Evolutionary conservation across 2,797 vertebrate genomes (phyloP).

Genomic region (Gallinago stenura): DNA sequence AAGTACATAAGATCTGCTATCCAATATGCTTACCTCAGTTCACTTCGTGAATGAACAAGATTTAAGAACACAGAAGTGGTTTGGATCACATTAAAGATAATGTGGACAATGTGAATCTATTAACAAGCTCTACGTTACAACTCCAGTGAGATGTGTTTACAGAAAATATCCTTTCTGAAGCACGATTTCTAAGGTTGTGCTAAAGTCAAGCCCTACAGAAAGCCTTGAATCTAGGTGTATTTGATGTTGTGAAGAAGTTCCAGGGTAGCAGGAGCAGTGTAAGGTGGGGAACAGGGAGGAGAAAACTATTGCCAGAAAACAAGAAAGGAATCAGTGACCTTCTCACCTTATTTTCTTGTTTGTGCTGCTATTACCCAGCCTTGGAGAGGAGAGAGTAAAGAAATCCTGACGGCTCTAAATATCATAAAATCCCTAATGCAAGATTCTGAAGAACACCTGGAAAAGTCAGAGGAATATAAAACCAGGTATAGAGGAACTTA

Average conservation of each 20-base stretch:
- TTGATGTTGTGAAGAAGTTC: not conserved
- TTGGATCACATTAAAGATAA: not conserved
- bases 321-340: not conserved
- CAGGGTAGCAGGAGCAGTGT: not conserved
- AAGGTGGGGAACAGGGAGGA: not conserved
- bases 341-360: not conserved
- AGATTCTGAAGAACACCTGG: not conserved
- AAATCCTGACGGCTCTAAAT: not conserved
- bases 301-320: not conserved
- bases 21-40: not conserved
- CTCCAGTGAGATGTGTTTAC: not conserved
- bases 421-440: not conserved
- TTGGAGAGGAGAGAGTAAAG: not conserved
- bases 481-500: not conserved
- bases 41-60: not conserved
- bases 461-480: not conserved
- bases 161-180: not conserved
- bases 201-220: not conserved
- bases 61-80: fast-evolving
- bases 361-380: not conserved
- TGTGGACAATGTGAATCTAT: not conserved
- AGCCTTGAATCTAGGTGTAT: not conserved
- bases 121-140: not conserved
- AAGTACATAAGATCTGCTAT: not conserved
- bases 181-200: not conserved